Percentiles rank a stretch among this genome's conserved stretches.
Evolutionary conservation across 2,113 vertebrate species (phyloP).

Genomic region (Xiphias gladius): DNA sequence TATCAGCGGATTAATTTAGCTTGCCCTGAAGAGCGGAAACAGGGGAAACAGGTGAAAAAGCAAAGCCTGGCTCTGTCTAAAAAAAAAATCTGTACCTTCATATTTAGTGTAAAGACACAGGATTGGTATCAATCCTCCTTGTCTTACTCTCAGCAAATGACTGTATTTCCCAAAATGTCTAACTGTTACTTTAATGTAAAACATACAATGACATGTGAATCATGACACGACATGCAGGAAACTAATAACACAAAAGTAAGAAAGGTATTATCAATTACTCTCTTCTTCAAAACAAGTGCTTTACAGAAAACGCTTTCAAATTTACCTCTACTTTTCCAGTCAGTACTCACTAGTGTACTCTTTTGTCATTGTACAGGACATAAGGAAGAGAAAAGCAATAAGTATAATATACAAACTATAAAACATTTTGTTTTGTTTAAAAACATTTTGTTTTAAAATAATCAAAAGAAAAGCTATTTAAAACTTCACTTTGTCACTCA

Average conservation of each 20-base stretch:
- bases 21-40: neutral
- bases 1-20: neutral
- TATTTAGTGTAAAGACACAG: neutral
- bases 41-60: no score
- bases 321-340: neutral
- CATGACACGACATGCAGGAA: neutral
- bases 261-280: neutral
- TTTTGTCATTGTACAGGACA: neutral
- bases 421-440: neutral
- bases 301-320: slow-evolving; percentile 10
- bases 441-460: slow-evolving; percentile 23
- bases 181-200: neutral
- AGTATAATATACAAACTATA: slow-evolving; percentile 16
- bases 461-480: slow-evolving; percentile 12
- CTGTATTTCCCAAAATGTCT: neutral
- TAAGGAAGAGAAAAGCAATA: neutral
- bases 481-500: slow-evolving; percentile 51
- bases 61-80: neutral
- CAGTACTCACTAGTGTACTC: neutral
- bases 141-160: neutral
- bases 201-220: neutral
- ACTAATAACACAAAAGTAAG: slow-evolving; percentile 1
- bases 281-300: neutral
- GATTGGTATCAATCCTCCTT: neutral
- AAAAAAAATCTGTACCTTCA: neutral